phyloP scores from a whole-genome alignment of 2,113 vertebrate species.

The Cisticola juncidis region DNA sequence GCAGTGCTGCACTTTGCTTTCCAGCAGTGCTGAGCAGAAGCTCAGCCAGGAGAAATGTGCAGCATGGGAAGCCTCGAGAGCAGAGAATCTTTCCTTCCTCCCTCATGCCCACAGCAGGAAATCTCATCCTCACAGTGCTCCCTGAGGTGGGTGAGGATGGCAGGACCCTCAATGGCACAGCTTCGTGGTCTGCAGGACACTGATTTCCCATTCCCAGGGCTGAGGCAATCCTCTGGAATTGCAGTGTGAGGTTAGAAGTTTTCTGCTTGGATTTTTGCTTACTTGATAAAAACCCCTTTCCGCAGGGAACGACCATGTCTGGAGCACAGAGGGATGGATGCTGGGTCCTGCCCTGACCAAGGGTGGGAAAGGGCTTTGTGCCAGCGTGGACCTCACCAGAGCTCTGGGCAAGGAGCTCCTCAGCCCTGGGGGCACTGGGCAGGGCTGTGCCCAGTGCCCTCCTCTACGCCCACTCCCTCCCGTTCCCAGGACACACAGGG shows the following conservation, averaged over 20 bases:
- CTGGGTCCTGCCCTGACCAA: neutral
- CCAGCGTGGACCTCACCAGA: rapidly evolving
- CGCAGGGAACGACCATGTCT: neutral
- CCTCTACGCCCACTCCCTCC: neutral
- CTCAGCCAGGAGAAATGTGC: neutral
- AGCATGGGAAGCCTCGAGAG: rapidly evolving
- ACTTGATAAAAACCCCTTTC: neutral
- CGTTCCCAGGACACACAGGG: neutral
- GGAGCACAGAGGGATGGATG: rapidly evolving
- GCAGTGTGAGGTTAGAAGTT: neutral
- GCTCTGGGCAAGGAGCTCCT: neutral
- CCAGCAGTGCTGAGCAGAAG: neutral
- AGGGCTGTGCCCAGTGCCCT: rapidly evolving
- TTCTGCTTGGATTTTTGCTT: neutral
- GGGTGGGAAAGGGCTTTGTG: neutral
- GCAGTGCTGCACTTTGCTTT: neutral
- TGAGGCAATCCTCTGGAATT: neutral
- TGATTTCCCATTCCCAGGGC: neutral
- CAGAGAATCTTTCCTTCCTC: neutral
- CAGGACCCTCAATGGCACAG: neutral
- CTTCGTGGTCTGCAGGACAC: neutral
- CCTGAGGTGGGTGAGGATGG: neutral
- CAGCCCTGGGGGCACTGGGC: neutral
- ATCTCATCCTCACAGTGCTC: neutral
- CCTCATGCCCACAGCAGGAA: neutral